Base-by-base conservation (phyloP, 2,797 vertebrate genomes). In the Phyllotis vaccarum region DNA sequence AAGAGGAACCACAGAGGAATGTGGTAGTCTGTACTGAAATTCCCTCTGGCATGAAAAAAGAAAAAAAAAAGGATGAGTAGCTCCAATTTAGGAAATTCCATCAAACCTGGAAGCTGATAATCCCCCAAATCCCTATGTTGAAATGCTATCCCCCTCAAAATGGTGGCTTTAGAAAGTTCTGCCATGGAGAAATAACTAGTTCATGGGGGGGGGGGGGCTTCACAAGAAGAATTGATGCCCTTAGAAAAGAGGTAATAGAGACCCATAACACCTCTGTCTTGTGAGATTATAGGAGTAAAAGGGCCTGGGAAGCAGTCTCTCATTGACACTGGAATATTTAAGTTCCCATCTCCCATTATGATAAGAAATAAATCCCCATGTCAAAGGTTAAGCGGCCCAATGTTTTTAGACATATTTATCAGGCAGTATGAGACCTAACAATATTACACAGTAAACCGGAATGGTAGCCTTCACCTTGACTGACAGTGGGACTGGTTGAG, bases 1-100 rank as follows among this genome's bases (percentile, higher is more conserved):
- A 64, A 89, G 68, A 90, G 19, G n/a, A 82, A 58, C 12, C 78
- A 60, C 74, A 79, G 95, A 93, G 22, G 22, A 89, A 90, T 66
- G 82, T 29, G 46, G 68, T 3, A 72, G 40, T 5, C 21, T 72
- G 70, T 54, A 62, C 14, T 62, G 72, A 93, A 94, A 60, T 16
- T 46, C 52, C 17, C n/a, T 76, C 17, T 24, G 46, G 34, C n/a
- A n/a, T n/a, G n/a, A n/a, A n/a, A 11, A 60, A 46, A 60, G 6
- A 31, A 40, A 49, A 8, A 78, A 66, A 49, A 14, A 7, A 3
- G 37, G 5, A 62, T 79, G 29, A 43, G 11, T 31, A 89, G 60
- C 17, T 54, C 5, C 12, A n/a, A 64, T 64, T 75, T 58, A 70
- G 37, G 37, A 94, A 90, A 46, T 56, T 75, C 22, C 43, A 91